A percentile compares a stretch with the other conserved stretches of the same genome.
These are phyloP conservation scores for Anoplolepis gracilipes DNA, from an alignment of 1,140 invertebrate genomes.

Conservation along the genomic window DNA sequence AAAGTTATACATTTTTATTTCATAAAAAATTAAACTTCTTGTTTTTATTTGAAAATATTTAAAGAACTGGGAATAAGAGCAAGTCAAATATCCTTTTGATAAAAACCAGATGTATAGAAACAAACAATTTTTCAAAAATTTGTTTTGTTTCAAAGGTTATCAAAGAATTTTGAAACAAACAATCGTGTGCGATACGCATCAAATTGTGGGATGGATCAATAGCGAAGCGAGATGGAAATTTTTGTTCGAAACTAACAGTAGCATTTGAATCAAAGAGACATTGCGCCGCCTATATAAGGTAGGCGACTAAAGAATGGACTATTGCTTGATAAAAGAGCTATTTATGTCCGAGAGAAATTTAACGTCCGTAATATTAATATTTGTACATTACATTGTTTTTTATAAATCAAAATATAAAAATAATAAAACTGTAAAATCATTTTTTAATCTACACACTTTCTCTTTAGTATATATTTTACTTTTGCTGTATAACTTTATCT, in stretches of 20 bases:
- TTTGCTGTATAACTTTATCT: neutral
- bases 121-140: slow-evolving; percentile 11
- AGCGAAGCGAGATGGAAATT: slow-evolving; percentile 43
- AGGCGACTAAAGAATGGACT: neutral
- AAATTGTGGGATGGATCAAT: slow-evolving; percentile 5
- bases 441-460: neutral
- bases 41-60: neutral
- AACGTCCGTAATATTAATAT: neutral
- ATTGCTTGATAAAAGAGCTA: neutral
- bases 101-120: neutral
- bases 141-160: neutral
- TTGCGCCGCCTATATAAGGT: slow-evolving; percentile 14
- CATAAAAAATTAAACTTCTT: neutral
- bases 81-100: neutral
- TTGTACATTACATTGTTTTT: neutral
- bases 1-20: neutral
- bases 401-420: neutral
- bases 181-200: neutral
- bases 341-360: slow-evolving; percentile 11
- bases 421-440: no score
- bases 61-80: neutral
- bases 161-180: slow-evolving; percentile 2
- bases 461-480: neutral
- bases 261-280: slow-evolving; percentile 46
- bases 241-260: neutral